Conservation (phyloP, 2,113 vertebrate species). For the Tachycineta bicolor region DNA sequence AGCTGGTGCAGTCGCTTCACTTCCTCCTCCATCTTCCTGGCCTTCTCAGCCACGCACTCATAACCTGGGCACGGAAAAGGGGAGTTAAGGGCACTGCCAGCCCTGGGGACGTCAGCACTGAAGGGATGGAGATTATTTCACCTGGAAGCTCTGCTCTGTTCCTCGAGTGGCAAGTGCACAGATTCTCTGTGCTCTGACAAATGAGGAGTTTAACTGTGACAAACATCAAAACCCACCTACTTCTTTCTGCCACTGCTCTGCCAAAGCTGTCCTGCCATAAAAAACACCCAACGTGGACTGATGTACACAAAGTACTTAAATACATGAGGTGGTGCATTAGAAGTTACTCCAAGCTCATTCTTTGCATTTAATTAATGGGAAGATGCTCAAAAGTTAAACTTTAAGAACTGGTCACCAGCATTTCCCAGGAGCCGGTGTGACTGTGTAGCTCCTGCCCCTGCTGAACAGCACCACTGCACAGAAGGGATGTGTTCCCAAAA, state of each 20-base stretch:
- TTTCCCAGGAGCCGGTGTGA: not conserved
- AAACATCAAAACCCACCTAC: not conserved
- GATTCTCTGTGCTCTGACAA: not conserved
- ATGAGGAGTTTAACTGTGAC: not conserved
- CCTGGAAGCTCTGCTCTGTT: not conserved
- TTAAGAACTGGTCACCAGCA: not conserved
- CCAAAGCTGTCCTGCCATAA: not conserved
- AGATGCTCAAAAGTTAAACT: not conserved
- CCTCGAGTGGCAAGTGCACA: accelerated
- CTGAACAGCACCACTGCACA: not conserved
- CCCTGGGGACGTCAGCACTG: not conserved
- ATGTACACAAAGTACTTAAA: not conserved
- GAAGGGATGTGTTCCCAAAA: not conserved
- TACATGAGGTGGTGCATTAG: not conserved
- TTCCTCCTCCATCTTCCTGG: constrained; percentile 86
- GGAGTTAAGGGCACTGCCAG: not conserved
- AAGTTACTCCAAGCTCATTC: not conserved
- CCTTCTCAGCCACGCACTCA: constrained; percentile 77
- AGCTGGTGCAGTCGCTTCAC: constrained; percentile 88
- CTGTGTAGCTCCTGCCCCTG: not conserved
- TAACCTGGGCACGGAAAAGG: constrained; percentile 74
- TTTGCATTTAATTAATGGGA: not conserved
- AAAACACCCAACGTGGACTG: not conserved
- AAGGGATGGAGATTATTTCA: not conserved
- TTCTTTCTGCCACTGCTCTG: no score